phyloP scores from a whole-genome alignment of 1,140 invertebrate genomes.

The Theocolax elegans region DNA sequence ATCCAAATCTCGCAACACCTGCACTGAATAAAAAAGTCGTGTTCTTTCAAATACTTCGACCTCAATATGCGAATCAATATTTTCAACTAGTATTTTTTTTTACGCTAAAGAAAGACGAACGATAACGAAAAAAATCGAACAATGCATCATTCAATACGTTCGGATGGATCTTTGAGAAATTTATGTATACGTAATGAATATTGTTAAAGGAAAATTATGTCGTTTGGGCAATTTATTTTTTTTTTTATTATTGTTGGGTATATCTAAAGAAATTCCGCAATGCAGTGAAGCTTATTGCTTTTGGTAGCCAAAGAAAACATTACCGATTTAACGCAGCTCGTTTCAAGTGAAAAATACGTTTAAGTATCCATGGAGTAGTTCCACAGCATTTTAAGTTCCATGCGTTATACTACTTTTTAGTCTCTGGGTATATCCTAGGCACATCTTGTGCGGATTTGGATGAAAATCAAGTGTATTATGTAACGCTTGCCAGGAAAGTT shows the following conservation, averaged over 20 bases:
- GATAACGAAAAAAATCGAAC: too few species aligned
- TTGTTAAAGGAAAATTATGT: too few species aligned
- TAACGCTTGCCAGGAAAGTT: slow-evolving; percentile 7
- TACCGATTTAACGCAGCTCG: background rate
- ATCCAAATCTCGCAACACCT: background rate
- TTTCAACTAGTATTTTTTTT: too few species aligned
- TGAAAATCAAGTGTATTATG: slow-evolving; percentile 2
- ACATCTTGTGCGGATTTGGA: slow-evolving; percentile 8
- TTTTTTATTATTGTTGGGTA: too few species aligned
- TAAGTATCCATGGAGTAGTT: background rate
- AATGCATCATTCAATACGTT: too few species aligned
- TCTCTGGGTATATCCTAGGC: background rate
- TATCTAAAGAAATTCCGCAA: slow-evolving; percentile 7
- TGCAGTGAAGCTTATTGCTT: slow-evolving; percentile 2
- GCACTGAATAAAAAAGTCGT: background rate
- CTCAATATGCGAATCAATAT: background rate
- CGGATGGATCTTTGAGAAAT: too few species aligned
- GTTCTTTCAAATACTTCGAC: background rate
- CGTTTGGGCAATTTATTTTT: too few species aligned
- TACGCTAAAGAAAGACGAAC: too few species aligned
- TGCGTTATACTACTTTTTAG: background rate
- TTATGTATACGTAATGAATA: too few species aligned
- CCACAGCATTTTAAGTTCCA: background rate
- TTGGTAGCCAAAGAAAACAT: slow-evolving; percentile 3
- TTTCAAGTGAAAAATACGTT: slow-evolving; percentile 8